These are phyloP conservation scores for Lathamus discolor DNA, from an alignment of 2,113 vertebrate genomes.

Conservation along the genomic window DNA sequence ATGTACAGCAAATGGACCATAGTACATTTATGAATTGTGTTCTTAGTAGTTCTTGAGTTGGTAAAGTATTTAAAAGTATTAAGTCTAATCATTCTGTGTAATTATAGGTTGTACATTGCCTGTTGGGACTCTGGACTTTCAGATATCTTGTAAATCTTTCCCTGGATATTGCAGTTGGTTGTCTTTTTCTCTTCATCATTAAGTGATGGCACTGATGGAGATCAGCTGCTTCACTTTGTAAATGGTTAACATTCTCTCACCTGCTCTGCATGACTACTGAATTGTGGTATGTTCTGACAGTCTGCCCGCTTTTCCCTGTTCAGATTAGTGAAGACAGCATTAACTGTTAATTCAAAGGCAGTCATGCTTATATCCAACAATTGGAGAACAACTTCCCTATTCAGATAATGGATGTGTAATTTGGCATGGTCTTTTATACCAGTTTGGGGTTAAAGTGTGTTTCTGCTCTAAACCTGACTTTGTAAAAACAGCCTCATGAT, in stretches of 20 bases:
- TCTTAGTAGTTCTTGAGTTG: not conserved
- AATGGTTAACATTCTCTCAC: slow-evolving; percentile 48
- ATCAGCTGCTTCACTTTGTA: slow-evolving; percentile 48
- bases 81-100: slow-evolving; percentile 60
- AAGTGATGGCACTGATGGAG: slow-evolving; percentile 33
- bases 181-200: slow-evolving; percentile 22
- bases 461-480: not conserved
- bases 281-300: slow-evolving; percentile 78
- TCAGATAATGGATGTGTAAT: slow-evolving; percentile 26
- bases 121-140: slow-evolving; percentile 13
- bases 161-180: not conserved
- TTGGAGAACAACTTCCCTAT: slow-evolving; percentile 73
- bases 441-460: slow-evolving; percentile 6
- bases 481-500: not conserved
- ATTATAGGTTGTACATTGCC: not conserved
- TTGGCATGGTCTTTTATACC: slow-evolving; percentile 5
- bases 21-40: slow-evolving; percentile 51
- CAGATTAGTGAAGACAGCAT: slow-evolving; percentile 79
- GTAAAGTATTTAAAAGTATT: slow-evolving; percentile 57
- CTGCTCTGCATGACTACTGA: slow-evolving; percentile 74
- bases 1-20: slow-evolving; percentile 58
- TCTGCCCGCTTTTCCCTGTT: slow-evolving; percentile 64
- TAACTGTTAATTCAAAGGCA: slow-evolving; percentile 79
- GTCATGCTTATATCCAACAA: slow-evolving; percentile 79
- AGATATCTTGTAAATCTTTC: slow-evolving; percentile 23